A percentile compares a stretch with the other conserved stretches of the same genome.
phyloP scores from a whole-genome alignment of 2,888 invertebrate species.

The Sesia bembeciformis region DNA sequence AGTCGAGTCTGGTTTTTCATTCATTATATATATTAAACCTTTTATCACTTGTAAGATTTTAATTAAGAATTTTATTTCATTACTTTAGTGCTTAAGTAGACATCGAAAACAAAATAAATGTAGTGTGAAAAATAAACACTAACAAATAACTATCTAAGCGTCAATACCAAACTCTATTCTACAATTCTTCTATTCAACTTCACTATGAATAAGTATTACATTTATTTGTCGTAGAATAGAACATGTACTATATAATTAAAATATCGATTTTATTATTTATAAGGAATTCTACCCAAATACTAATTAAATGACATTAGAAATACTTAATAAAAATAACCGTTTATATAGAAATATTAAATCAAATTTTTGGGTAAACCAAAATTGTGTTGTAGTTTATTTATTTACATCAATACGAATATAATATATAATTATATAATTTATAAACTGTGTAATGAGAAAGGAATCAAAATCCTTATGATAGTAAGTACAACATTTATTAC shows the following conservation, averaged over 20 bases:
- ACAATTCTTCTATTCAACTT: conserved; percentile 13
- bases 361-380: not conserved
- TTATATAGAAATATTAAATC: not conserved
- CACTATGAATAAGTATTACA: not conserved
- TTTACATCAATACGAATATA: not conserved
- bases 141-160: conserved; percentile 4
- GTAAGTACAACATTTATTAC: conserved; percentile 56
- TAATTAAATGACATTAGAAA: not conserved
- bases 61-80: not conserved
- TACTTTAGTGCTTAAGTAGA: conserved; percentile 25
- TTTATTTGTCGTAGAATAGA: conserved; percentile 67
- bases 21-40: not conserved
- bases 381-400: too few species aligned
- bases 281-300: not conserved
- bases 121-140: conserved; percentile 15
- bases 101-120: conserved; percentile 30
- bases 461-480: conserved; percentile 37
- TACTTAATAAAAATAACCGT: not conserved
- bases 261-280: conserved; percentile 56
- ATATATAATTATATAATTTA: not conserved
- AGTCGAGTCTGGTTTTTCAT: too few species aligned
- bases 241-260: conserved; percentile 54
- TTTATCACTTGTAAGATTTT: too few species aligned
- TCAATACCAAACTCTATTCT: conserved; percentile 4
- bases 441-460: not conserved